Base-by-base conservation (phyloP, 2,888 invertebrate genomes). In the Aplocera efformata region DNA sequence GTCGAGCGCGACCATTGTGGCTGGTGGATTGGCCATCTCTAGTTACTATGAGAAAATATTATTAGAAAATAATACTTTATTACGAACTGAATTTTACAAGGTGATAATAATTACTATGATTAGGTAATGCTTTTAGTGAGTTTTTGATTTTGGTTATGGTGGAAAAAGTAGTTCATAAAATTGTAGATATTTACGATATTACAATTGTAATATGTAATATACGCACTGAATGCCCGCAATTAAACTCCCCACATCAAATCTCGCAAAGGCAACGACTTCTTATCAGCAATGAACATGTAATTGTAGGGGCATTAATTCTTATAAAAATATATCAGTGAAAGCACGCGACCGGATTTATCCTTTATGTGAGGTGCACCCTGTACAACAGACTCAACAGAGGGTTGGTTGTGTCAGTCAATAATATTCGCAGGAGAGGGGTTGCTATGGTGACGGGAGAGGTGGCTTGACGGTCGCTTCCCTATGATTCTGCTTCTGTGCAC, bases 401-500 rank as follows among this genome's bases (percentile, higher is more conserved):
- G 53, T 47, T 52, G 60, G 56, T 56, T 53, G 57, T 57, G 77
- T 71, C 79, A 80, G 80, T 83, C 82, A 79, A 84, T 80, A 76
- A 69, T 72, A 72, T 79, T 76, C 70, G 70, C 74, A 69, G 70
- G 72, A 35, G 72, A 72, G 76, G 79, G 72, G 84, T 88, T 74
- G 79, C 72, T 82, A 85, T 86, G 72, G 71, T 62, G 56, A 88
- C 85, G 65, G 67, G 79, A 79, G 79, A 76, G 75, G 66, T 76
- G 32, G 28, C 25, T 24, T 25, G 39, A n/a, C 27, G 40, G 35
- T 77, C 73, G 74, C 63, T 71, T 76, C 82, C 78, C 36, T 42
- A 27, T 24, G 34, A 38, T 82, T 77, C 73, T 62, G 29, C 63
- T 56, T 47, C 54, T 53, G 45, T 55, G 53, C 49, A 75, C 71